phyloP scores from a whole-genome alignment of 2,888 invertebrate species.

The Pandemis cinnamomeana region DNA sequence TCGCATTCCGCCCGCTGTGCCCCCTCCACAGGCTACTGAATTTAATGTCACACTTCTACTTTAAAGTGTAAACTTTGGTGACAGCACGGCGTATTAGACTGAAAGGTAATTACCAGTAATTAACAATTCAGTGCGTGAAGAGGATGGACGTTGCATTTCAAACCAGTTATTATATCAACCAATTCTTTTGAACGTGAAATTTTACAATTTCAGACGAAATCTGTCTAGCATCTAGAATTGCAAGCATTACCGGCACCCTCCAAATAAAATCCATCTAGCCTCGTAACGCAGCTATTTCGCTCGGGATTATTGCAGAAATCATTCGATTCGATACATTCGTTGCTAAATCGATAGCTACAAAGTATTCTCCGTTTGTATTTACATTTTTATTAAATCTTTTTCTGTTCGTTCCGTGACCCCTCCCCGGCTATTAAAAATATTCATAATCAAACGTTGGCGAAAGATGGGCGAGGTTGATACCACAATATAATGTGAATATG shows the following conservation, averaged over 20 bases:
- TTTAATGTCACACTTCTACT: slow-evolving; percentile 59
- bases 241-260: slow-evolving; percentile 22
- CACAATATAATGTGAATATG: slow-evolving; percentile 41
- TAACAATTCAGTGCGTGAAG: slow-evolving; percentile 23
- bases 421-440: slow-evolving; percentile 55
- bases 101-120: slow-evolving; percentile 31
- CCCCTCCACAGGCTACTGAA: slow-evolving; percentile 66
- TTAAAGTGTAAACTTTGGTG: slow-evolving; percentile 36
- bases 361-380: slow-evolving; percentile 45
- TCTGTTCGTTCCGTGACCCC: slow-evolving; percentile 48
- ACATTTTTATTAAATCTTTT: slow-evolving; percentile 46
- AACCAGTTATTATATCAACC: background rate
- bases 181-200: background rate
- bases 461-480: slow-evolving; percentile 39
- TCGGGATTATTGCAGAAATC: slow-evolving; percentile 28
- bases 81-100: slow-evolving; percentile 18
- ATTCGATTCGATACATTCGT: slow-evolving; percentile 33
- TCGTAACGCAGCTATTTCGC: slow-evolving; percentile 18
- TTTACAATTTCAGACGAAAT: background rate
- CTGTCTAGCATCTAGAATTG: slow-evolving; percentile 22
- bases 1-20: slow-evolving; percentile 48
- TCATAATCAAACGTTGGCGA: slow-evolving; percentile 51
- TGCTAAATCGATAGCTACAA: slow-evolving; percentile 48
- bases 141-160: slow-evolving; percentile 12
- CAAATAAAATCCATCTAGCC: slow-evolving; percentile 13